phyloP scores from a whole-genome alignment of 2,113 vertebrate genomes.

The Puma concolor region DNA sequence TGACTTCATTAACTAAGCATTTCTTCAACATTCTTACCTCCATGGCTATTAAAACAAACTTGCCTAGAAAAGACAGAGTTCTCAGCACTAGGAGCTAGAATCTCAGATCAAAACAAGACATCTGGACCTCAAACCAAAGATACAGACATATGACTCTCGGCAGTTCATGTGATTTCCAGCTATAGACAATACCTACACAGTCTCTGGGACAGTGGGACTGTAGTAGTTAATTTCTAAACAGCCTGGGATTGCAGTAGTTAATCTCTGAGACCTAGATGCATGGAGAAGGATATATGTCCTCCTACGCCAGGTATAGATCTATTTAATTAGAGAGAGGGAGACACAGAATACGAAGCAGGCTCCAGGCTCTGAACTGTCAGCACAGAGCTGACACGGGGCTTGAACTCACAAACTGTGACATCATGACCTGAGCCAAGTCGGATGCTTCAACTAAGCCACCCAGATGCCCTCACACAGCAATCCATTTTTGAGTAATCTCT shows the following conservation, averaged over 20 bases:
- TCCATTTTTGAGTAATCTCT: not conserved
- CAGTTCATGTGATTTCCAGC: not conserved
- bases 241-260: not conserved
- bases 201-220: not conserved
- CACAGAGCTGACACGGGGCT: too few species aligned
- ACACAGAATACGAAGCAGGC: too few species aligned
- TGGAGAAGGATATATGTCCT: not conserved
- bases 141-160: not conserved
- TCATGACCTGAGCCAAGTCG: too few species aligned
- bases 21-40: not conserved
- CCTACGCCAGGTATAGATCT: not conserved
- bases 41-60: not conserved
- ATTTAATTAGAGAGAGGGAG: not conserved
- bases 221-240: not conserved
- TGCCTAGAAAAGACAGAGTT: not conserved
- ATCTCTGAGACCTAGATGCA: not conserved
- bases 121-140: not conserved
- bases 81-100: not conserved
- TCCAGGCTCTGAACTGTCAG: too few species aligned
- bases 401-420: too few species aligned
- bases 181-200: not conserved
- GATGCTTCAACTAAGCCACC: too few species aligned
- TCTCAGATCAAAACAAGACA: not conserved
- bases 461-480: not conserved
- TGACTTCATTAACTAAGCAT: slow-evolving; percentile 1